phyloP scores from a whole-genome alignment of 2,797 vertebrate genomes.

The Phyllotis vaccarum region DNA sequence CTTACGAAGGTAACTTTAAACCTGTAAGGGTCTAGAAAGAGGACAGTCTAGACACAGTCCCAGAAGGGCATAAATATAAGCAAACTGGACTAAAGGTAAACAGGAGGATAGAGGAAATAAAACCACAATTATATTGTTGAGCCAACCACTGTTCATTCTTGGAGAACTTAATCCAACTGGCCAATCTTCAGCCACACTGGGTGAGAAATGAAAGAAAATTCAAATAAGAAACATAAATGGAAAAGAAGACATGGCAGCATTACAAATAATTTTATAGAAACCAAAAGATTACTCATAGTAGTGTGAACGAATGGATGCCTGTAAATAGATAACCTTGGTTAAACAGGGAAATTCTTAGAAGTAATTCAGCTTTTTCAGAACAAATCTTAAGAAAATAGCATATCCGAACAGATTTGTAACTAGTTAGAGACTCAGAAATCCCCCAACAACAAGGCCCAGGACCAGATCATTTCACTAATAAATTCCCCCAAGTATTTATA shows the following conservation, averaged over 20 bases:
- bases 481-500: not conserved
- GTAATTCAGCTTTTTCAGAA: not conserved
- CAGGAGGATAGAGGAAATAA: not conserved
- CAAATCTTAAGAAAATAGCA: not conserved
- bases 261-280: not conserved
- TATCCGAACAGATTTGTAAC: not conserved
- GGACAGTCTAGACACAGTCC: not conserved
- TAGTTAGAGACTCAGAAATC: not conserved
- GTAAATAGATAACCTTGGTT: not conserved
- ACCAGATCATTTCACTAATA: not conserved
- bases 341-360: slow-evolving; percentile 40
- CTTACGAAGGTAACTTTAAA: not conserved
- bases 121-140: not conserved
- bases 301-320: not conserved
- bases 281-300: not conserved
- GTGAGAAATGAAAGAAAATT: not conserved
- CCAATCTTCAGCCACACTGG: not conserved
- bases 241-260: not conserved
- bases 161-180: slow-evolving; percentile 37
- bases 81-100: not conserved
- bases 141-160: not conserved
- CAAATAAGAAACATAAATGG: slow-evolving; percentile 13
- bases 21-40: not conserved
- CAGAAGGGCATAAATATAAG: not conserved
- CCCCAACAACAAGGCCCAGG: not conserved